These are phyloP conservation scores for Australoheros facetus DNA, from an alignment of 2,797 vertebrate species.

Conservation along the genomic window DNA sequence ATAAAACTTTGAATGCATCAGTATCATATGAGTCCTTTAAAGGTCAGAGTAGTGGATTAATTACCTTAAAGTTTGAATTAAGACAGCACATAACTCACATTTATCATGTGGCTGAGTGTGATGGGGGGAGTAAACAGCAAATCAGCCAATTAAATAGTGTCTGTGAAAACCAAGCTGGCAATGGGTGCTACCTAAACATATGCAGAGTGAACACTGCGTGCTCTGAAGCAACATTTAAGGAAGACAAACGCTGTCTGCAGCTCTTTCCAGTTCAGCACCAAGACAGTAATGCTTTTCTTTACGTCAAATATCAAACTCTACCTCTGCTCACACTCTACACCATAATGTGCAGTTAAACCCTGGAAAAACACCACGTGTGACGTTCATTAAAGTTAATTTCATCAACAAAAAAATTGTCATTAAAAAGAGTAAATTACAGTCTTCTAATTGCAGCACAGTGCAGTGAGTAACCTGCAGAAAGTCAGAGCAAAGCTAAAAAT, in stretches of 20 bases:
- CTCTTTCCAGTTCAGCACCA: not conserved
- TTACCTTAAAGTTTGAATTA: conserved; percentile 23
- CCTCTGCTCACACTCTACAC: not conserved
- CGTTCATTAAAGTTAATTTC: not conserved
- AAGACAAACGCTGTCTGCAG: not conserved
- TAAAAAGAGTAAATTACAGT: not conserved
- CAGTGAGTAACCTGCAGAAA: not conserved
- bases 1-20: not conserved
- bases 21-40: not conserved
- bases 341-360: not conserved
- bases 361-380: not conserved
- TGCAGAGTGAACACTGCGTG: not conserved
- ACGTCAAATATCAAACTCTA: not conserved
- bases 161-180: not conserved
- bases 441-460: not conserved
- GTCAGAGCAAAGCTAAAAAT: not conserved
- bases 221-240: not conserved
- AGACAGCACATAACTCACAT: conserved; percentile 31
- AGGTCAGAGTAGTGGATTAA: not conserved
- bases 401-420: not conserved
- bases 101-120: conserved; percentile 10
- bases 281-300: not conserved
- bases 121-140: conserved; percentile 1
- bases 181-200: not conserved
- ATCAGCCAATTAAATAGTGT: not conserved